phyloP scores from a whole-genome alignment of 2,797 vertebrate genomes.

The Onychomys arenicola region DNA sequence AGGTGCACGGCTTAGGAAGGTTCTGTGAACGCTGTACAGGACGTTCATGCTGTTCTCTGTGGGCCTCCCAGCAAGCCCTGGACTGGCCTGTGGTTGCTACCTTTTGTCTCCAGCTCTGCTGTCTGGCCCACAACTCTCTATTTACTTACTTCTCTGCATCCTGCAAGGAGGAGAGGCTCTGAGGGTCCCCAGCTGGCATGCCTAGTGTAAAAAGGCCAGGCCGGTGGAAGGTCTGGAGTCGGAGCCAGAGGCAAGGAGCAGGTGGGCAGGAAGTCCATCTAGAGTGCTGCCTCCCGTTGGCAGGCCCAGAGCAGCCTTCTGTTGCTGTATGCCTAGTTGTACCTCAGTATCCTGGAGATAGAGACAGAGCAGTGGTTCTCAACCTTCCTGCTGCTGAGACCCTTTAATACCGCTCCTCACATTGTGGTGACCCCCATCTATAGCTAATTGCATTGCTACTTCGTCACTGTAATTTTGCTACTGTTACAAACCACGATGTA shows the following conservation, averaged over 20 bases:
- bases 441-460: neutral
- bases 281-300: neutral
- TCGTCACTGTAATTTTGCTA: neutral
- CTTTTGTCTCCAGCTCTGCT: constrained; percentile 40
- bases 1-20: neutral
- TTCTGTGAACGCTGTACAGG: neutral
- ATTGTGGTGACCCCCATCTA: no score
- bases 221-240: neutral
- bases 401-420: neutral
- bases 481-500: neutral
- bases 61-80: neutral
- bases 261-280: fast-evolving
- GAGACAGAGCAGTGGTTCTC: neutral
- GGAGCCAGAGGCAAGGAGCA: neutral
- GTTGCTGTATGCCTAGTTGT: neutral
- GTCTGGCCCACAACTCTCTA: neutral
- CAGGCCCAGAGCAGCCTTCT: neutral
- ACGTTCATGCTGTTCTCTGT: neutral
- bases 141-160: neutral
- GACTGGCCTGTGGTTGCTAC: neutral
- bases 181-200: fast-evolving
- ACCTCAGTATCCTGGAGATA: neutral
- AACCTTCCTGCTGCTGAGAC: neutral
- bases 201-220: neutral
- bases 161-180: neutral